These are phyloP conservation scores for Acheta domesticus DNA, from an alignment of 2,888 invertebrate genomes.

Conservation along the genomic window DNA sequence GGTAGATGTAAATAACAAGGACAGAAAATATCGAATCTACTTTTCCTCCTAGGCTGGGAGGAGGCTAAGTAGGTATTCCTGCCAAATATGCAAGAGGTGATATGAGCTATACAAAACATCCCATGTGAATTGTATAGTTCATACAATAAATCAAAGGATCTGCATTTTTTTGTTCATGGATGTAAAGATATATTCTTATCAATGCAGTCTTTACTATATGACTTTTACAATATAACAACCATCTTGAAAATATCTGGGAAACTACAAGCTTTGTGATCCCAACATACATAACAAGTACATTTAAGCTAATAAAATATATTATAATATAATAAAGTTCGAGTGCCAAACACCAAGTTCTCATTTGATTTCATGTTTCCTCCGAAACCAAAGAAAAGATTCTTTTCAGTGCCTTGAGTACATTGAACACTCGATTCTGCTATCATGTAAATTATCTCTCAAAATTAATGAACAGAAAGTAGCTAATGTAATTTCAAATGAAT, in stretches of 20 bases:
- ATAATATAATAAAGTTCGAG: conserved; percentile 7
- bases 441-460: too few species aligned
- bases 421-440: too few species aligned
- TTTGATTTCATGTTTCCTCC: neutral
- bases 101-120: too few species aligned
- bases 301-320: conserved; percentile 3
- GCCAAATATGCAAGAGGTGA: too few species aligned
- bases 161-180: conserved; percentile 11
- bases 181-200: neutral
- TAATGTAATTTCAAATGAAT: too few species aligned
- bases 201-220: conserved; percentile 18
- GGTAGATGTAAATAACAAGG: too few species aligned
- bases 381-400: neutral
- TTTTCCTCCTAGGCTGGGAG: neutral
- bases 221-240: neutral
- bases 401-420: too few species aligned
- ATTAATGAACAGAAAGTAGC: too few species aligned
- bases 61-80: neutral
- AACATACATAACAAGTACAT: neutral
- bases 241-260: neutral
- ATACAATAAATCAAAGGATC: neutral
- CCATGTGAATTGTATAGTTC: neutral
- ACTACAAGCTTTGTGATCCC: neutral
- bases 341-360: neutral
- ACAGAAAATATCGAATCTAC: neutral